Base-by-base conservation (phyloP, 1,140 invertebrate genomes). In the Parapsyche elsis region DNA sequence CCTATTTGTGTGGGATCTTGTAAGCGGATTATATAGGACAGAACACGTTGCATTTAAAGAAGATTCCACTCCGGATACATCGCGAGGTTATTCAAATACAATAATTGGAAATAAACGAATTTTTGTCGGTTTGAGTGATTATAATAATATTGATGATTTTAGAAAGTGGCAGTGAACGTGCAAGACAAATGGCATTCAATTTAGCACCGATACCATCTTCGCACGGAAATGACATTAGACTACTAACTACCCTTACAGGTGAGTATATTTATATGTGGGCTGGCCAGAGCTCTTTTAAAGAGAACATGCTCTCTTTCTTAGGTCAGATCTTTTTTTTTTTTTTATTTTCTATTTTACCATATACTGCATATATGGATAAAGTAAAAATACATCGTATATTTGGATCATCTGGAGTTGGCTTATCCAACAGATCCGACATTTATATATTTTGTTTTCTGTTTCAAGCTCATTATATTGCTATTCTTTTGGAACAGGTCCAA, bases 1-100 rank as follows among this genome's bases (percentile, higher is more conserved):
- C 80, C 81, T 89, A 7, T 89, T 89, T 71, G 87, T 88, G 7
- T 89, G 88, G 87, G 87, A 89, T 76, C 84, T 89, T 10, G 87
- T 88, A 9, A 89, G 84, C 77, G 88, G 88, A 0, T 86, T 87
- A 24, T 89, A 89, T 80, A 84, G 87, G 71, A 89, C 88, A 5
- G 88, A 89, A 75, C 84, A 86, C 74, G 88, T 86, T 4, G 84
- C 87, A 74, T 88, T 89, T 86, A 88, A 87, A 1, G 88, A 89
- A 82, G 88, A 89, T 78, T 84, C 84, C 10, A 88, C 87, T 78
- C 88, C 87, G 73, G 88, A 88, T 71, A 85, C 87, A 12, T 84
- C 83, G 16, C 86, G 88, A 85, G 87, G 88, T 89, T 85, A 67
- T 14, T 78, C 19, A 10, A 10, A 7, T 46, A n/a, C n/a, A n/a